Evolutionary conservation across 2,113 vertebrate species (phyloP), one percentile per base, ranked within the genome.

Genomic region (Peromyscus californicus): DNA sequence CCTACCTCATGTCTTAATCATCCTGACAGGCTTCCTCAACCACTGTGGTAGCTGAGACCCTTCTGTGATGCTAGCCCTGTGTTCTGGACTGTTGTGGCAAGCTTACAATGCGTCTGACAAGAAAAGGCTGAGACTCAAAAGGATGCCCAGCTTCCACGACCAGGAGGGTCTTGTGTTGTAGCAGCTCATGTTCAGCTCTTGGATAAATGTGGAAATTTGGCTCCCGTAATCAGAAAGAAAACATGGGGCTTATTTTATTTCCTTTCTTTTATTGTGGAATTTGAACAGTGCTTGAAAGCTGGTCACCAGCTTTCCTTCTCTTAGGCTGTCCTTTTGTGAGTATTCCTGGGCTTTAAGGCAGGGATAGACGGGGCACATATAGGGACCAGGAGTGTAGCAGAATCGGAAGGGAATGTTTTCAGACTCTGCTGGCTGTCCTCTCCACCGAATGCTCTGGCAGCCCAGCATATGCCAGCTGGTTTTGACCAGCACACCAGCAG

Each of bases 381-480:
- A 83, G 61, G 94, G 33, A 87, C 59, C 22, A 45, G 94, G 61
- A 39, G 72, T 93, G 21, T 86, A 57, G 89, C 48, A 82, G 76
- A 89, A 86, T 87, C 79, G 57, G 63, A 10, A 95, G 59, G 67
- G n/a, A 48, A 42, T 92, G 59, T 95, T 87, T 94, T 94, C 67
- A 42, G 63, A 86, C 16, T 57, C 70, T 51, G 6, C 67, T 72
- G 59, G 63, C 76, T 83, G 59, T n/a, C 80, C 54, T 42, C 4
- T 22, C 61, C 59, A 15, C 31, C 57, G 59, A 42, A 33, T 59
- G 36, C 29, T 42, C 42, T 26, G 39, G n/a, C n/a, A 63, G 59
- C 65, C 89, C 72, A 31, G 29, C 45, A 36, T 2, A 19, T 54
- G 54, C 61, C 75, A 83, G 16, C 57, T 42, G 36, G 57, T 45